Percentiles rank a stretch among this genome's conserved stretches.
Evolutionary conservation across 2,888 invertebrate genomes (phyloP).

Genomic region (Eremobia ochroleuca): DNA sequence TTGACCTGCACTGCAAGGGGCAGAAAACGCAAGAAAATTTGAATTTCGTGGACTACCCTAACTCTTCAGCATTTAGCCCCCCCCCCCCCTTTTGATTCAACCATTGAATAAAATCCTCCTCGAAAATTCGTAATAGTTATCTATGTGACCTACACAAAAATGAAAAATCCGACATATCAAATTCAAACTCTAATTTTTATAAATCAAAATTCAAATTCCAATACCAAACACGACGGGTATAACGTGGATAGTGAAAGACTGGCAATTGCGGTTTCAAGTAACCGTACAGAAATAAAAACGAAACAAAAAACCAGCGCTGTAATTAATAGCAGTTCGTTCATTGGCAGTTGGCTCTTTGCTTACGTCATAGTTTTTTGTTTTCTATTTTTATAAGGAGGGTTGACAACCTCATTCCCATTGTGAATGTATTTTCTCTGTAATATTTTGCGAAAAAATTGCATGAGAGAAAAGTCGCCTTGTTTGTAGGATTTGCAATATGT

Average conservation of each 20-base stretch:
- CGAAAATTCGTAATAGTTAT: too few relatives aligned
- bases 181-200: constrained; percentile 14
- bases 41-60: too few relatives aligned
- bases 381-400: constrained; percentile 40
- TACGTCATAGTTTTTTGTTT: constrained; percentile 51
- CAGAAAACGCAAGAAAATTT: too few relatives aligned
- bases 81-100: too few relatives aligned
- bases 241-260: constrained; percentile 16
- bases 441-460: background rate
- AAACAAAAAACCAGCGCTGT: constrained; percentile 29
- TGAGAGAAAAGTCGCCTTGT: background rate
- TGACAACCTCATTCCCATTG: constrained; percentile 29
- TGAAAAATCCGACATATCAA: background rate
- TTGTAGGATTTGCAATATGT: background rate
- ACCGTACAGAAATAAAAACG: constrained; percentile 45
- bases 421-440: background rate
- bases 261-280: constrained; percentile 41
- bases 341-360: constrained; percentile 61
- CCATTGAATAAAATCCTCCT: too few relatives aligned
- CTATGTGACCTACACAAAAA: too few relatives aligned
- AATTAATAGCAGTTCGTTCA: constrained; percentile 60
- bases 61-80: too few relatives aligned
- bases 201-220: constrained; percentile 4
- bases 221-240: background rate
- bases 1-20: too few relatives aligned